Percentiles rank a stretch among this genome's conserved stretches.
These are phyloP conservation scores for Apostichopus californicus DNA, from an alignment of 35 echinoderm and acorn worm species.

Conservation along the genomic window DNA sequence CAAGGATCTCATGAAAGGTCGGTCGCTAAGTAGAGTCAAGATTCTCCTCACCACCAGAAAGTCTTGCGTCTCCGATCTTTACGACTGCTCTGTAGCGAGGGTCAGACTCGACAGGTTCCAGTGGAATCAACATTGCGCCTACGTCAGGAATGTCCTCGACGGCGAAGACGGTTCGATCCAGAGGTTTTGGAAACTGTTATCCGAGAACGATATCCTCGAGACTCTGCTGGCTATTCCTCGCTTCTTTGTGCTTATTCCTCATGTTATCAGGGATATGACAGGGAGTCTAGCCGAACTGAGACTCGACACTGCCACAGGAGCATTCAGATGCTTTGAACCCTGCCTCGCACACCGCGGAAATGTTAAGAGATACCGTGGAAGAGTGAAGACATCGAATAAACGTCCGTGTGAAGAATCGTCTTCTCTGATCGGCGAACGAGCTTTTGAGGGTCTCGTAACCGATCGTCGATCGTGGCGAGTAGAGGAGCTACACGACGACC, in stretches of 20 bases:
- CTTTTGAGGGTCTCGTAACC: neutral
- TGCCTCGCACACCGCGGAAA: neutral
- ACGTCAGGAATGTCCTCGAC: neutral
- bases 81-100: neutral
- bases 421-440: neutral
- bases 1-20: neutral
- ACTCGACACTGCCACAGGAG: neutral
- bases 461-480: neutral
- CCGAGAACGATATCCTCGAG: neutral
- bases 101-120: neutral
- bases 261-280: neutral
- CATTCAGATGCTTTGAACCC: neutral
- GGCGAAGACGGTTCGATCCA: neutral
- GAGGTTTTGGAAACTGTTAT: neutral
- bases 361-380: neutral
- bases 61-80: neutral
- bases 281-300: no score
- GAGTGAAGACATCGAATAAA: neutral
- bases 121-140: neutral
- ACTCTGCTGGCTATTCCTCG: neutral
- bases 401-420: neutral
- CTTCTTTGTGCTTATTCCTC: neutral
- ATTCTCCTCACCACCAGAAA: neutral
- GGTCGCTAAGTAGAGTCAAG: neutral
- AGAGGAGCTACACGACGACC: neutral